phyloP scores from a whole-genome alignment of 2,113 vertebrate species.

The Crypturellus undulatus region DNA sequence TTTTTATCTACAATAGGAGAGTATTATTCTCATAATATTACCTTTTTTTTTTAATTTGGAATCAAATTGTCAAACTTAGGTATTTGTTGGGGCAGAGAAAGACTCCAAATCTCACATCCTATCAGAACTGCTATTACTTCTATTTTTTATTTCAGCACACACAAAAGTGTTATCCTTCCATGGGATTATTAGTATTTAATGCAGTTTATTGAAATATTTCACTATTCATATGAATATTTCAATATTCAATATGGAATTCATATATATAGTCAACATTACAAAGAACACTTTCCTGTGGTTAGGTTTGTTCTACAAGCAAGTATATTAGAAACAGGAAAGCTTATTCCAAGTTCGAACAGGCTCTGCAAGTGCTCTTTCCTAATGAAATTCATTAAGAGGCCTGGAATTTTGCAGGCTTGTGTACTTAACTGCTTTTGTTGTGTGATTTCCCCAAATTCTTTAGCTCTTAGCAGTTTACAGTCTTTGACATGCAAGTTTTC shows the following conservation, averaged over 20 bases:
- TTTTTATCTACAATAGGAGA: not conserved
- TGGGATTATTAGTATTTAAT: not conserved
- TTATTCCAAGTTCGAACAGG: not conserved
- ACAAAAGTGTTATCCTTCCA: not conserved
- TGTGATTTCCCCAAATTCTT: not conserved
- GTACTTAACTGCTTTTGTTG: not conserved
- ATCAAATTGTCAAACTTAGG: not conserved
- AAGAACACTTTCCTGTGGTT: not conserved
- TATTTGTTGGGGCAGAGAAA: not conserved
- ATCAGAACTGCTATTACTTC: not conserved
- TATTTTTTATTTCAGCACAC: not conserved
- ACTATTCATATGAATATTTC: not conserved
- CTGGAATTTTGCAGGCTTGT: not conserved
- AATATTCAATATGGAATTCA: no score
- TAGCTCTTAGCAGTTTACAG: not conserved
- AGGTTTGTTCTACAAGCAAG: not conserved
- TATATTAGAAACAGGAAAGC: not conserved
- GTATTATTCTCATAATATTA: not conserved
- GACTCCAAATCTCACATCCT: not conserved
- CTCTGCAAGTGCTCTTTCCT: not conserved
- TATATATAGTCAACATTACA: not conserved
- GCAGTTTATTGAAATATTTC: not conserved
- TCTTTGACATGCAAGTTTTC: not conserved
- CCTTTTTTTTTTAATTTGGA: not conserved
- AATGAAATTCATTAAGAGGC: not conserved